Percentiles rank a stretch among this genome's conserved stretches.
phyloP scores from a whole-genome alignment of 2,797 vertebrate genomes.

The Bovichtus diacanthus region DNA sequence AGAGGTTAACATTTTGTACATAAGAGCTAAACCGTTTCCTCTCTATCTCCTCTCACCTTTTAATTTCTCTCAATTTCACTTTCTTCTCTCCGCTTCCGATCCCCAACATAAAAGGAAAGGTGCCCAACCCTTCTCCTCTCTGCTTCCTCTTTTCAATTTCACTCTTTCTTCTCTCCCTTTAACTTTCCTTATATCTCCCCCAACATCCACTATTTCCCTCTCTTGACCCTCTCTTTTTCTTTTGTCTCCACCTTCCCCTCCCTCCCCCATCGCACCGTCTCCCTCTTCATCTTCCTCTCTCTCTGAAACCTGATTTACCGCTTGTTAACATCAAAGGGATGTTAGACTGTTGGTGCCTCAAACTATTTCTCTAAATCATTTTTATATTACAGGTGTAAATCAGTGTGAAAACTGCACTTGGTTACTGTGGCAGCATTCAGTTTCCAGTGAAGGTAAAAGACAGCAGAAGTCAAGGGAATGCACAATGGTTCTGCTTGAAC shows the following conservation, averaged over 20 bases:
- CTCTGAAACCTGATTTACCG: conserved; percentile 80
- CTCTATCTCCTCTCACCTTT: conserved; percentile 56
- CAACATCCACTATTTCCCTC: conserved; percentile 48
- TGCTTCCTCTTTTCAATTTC: conserved; percentile 53
- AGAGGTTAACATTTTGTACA: conserved; percentile 63
- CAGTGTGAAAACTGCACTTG: conserved; percentile 66
- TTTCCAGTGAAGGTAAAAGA: conserved; percentile 62
- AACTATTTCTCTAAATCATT: conserved; percentile 80
- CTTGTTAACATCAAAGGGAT: conserved; percentile 83
- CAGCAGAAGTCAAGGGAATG: conserved; percentile 41
- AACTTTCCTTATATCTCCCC: conserved; percentile 55
- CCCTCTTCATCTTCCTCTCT: conserved; percentile 74
- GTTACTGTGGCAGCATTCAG: conserved; percentile 39
- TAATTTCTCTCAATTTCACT: conserved; percentile 69
- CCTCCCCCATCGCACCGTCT: conserved; percentile 39
- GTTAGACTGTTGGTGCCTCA: conserved; percentile 75
- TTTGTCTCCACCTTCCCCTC: conserved; percentile 62
- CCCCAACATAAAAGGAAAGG: conserved; percentile 69
- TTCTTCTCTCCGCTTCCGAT: conserved; percentile 37
- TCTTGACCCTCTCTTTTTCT: conserved; percentile 59
- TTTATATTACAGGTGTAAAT: conserved; percentile 82
- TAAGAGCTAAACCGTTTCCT: conserved; percentile 57
- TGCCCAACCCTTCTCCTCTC: conserved; percentile 41
- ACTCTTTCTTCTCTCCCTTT: conserved; percentile 44
- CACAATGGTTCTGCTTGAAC: conserved; percentile 38